Evolutionary conservation across 2,888 invertebrate genomes (phyloP), one percentile per base, ranked within the genome.

Genomic region (Synergus laeviventris): DNA sequence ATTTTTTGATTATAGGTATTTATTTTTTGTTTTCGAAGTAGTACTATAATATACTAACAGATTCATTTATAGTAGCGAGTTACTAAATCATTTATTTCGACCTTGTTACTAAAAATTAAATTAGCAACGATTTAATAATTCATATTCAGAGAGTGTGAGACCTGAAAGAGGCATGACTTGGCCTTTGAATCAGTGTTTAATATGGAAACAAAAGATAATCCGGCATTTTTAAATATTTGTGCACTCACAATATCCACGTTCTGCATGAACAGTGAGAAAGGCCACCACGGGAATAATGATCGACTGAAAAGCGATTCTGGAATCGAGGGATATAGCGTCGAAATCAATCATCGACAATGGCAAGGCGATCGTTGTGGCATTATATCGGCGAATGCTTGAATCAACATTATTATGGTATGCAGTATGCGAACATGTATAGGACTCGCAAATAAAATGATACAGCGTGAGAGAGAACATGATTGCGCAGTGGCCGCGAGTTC

Each of bases 391-490:
- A 59, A 59, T 59, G 64, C 38, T 62, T 62, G 38, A 62, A 62
- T 64, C 70, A 70, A 70, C 70, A 70, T 49, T 70, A 70, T 70
- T 70, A 45, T 31, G 45, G 16, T 49, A 49, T 70, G 31, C 21
- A 56, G 56, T 56, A 21, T 56, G 14, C 56, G 56, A 21, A 21
- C 45, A 45, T 70, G n/a, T 45, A n/a, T n/a, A 70, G 24, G 16
- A n/a, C 49, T 70, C 31, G 64, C 24, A 45, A 70, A 70, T 70
- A 70, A 49, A 70, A 31, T 24, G 24, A 49, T 70, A 70, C 70
- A 31, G 49, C 45, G 42, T 70, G 70, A 70, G 45, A 45, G 70
- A 70, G 70, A 70, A 70, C 70, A 70, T 24, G 70, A 70, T 49
- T n/a, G n/a, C n/a, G n/a, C 70, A 49, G 49, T 70, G 24, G 42